Evolutionary conservation across 2,113 vertebrate species (phyloP), one percentile per base, ranked within the genome.

Genomic region (Hypocryptadius cinnamomeus): DNA sequence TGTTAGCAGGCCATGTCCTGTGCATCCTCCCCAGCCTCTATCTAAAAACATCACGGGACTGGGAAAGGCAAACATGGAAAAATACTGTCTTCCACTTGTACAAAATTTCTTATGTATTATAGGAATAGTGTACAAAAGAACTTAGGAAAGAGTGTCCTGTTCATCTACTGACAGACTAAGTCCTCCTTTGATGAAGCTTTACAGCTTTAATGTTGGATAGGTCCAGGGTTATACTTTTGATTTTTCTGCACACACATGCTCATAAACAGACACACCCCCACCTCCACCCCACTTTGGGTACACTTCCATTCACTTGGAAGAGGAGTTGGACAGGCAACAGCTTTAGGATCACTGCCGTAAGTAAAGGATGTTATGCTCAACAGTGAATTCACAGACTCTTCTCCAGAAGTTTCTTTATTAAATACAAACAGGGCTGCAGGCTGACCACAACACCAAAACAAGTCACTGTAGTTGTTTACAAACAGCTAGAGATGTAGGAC

Each of bases 331-430:
- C 33, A 91, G 63, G 66, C 35, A 76, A 69, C 24, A 82, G 78
- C 54, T 89, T 85, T 45, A 72, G n/a, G 8, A 70, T 66, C 47
- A 61, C 64, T 80, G 71, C 77, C 56, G 3, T 53, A 60, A 51
- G 72, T 42, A 64, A 68, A 31, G 33, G 81, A 87, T 27, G 37
- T 91, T 79, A 80, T 68, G 79, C 40, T 92, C 61, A 54, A 9
- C 14, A 94, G 56, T 94, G 60, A 96, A 96, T 45, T 77, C 93
- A 94, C 82, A 96, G 92, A 91, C 72, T 93, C 89, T 96, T 94
- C 94, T 96, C 44, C 95, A 90, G 64, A 95, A 94, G 78, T 92
- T 95, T 89, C 76, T 96, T 96, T 96, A 96, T 96, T 96, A 94
- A 95, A 88, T 83, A 95, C 72, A 95, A 64, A 76, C 76, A 78